These are phyloP conservation scores for Sitta carolinensis DNA, from an alignment of 2,797 vertebrate genomes.

Conservation along the genomic window DNA sequence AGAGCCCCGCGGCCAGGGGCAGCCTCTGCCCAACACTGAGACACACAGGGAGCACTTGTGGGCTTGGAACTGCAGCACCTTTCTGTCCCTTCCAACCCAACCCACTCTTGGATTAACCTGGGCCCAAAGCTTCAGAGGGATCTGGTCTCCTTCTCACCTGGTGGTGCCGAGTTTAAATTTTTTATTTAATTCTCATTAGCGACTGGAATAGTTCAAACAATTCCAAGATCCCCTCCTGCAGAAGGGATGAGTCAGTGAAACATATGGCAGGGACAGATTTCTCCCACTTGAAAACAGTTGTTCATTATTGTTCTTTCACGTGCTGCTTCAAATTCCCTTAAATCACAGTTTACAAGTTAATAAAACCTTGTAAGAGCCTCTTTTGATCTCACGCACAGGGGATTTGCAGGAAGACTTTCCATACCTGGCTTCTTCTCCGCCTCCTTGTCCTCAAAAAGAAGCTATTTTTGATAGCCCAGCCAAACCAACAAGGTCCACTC, in stretches of 20 bases:
- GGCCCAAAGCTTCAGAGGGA: background rate
- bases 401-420: background rate
- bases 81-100: background rate
- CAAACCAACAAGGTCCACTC: background rate
- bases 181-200: background rate
- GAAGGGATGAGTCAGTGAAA: slow-evolving; percentile 49
- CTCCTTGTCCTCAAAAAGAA: background rate
- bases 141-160: background rate
- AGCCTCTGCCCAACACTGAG: background rate
- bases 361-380: background rate
- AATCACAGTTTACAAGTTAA: slow-evolving; percentile 1
- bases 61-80: background rate
- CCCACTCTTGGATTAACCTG: background rate
- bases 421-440: background rate
- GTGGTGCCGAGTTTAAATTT: no score
- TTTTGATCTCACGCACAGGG: background rate
- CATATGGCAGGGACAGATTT: slow-evolving; percentile 62
- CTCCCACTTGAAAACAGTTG: slow-evolving; percentile 45
- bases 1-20: background rate
- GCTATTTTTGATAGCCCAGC: background rate
- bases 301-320: slow-evolving; percentile 8
- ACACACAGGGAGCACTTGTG: background rate
- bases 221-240: background rate
- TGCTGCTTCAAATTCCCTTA: background rate
- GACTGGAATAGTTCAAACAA: background rate